Evolutionary conservation across 2,888 invertebrate genomes (phyloP).

Genomic region (Rotaria sp.): DNA sequence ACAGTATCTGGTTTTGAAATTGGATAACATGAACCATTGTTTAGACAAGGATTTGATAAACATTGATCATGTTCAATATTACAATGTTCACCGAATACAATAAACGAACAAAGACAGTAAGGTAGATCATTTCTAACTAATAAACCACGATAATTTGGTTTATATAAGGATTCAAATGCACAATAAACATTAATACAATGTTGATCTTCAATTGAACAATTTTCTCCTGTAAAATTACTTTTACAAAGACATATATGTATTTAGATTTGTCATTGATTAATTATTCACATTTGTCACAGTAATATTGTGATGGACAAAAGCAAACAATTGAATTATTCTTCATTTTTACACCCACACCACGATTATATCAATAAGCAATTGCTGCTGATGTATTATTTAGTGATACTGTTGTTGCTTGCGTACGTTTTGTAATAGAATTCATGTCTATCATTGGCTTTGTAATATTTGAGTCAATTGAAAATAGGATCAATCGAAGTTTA

Average conservation of each 20-base stretch:
- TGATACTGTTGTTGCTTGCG: background rate
- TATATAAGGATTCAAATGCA: background rate
- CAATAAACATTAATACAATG: background rate
- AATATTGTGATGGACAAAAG: constrained; percentile 6
- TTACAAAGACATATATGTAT: constrained; percentile 10
- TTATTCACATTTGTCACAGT: constrained; percentile 16
- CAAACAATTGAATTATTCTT: background rate
- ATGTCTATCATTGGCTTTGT: background rate
- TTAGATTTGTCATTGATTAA: background rate
- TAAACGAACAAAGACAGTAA: background rate
- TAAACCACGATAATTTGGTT: background rate
- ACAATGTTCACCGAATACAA: background rate
- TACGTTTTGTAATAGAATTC: background rate
- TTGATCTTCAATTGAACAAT: background rate
- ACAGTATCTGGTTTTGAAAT: background rate
- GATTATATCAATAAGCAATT: background rate
- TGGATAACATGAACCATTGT: background rate
- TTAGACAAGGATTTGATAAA: background rate
- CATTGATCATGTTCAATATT: background rate
- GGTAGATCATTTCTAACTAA: background rate
- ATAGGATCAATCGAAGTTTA: background rate
- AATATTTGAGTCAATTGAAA: background rate
- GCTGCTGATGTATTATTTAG: background rate
- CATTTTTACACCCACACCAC: background rate
- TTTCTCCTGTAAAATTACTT: background rate